Evolutionary conservation across 2,797 vertebrate species (phyloP).

Genomic region (Microctenopoma stevenorrisi): DNA sequence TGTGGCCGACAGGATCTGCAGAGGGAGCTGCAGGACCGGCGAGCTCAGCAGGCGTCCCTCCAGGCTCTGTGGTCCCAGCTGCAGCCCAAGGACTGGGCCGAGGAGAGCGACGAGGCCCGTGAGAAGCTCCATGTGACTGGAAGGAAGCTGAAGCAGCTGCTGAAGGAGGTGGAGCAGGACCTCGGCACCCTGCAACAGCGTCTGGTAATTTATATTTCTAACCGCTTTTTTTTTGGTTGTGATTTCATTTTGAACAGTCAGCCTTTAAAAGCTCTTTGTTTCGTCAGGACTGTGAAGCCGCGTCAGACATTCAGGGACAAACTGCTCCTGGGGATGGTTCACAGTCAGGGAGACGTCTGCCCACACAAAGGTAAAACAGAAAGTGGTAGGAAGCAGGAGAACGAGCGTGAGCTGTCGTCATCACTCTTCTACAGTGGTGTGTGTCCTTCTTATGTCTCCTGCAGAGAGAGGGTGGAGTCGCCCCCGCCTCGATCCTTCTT

Average conservation of each 20-base stretch:
- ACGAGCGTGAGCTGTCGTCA: no score
- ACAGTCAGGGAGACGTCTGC: slow-evolving; percentile 14
- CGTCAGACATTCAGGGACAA: neutral
- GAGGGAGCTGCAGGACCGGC: slow-evolving; percentile 83
- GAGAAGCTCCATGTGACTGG: slow-evolving; percentile 91
- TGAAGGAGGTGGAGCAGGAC: slow-evolving; percentile 85
- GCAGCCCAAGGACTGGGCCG: slow-evolving; percentile 77
- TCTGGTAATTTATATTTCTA: slow-evolving; percentile 78
- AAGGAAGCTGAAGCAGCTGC: slow-evolving; percentile 85
- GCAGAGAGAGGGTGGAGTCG: slow-evolving; percentile 78
- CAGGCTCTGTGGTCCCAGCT: slow-evolving; percentile 87
- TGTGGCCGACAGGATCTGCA: slow-evolving; percentile 83
- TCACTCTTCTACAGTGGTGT: no score
- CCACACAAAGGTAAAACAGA: slow-evolving; percentile 42
- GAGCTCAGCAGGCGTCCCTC: slow-evolving; percentile 83
- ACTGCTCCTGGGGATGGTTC: slow-evolving; percentile 10
- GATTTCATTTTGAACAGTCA: no score
- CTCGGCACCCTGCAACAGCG: slow-evolving; percentile 77
- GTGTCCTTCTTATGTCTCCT: neutral
- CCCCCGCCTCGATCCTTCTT: slow-evolving; percentile 86
- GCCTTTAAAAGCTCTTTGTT: no score
- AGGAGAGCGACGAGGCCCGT: slow-evolving; percentile 83
- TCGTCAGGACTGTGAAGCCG: slow-evolving; percentile 38
- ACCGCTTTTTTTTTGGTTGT: no score
- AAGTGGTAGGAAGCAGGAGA: no score